Evolutionary conservation across 2,113 vertebrate genomes (phyloP), one percentile per base, ranked within the genome.

Genomic region (Pachycephala philippinensis): DNA sequence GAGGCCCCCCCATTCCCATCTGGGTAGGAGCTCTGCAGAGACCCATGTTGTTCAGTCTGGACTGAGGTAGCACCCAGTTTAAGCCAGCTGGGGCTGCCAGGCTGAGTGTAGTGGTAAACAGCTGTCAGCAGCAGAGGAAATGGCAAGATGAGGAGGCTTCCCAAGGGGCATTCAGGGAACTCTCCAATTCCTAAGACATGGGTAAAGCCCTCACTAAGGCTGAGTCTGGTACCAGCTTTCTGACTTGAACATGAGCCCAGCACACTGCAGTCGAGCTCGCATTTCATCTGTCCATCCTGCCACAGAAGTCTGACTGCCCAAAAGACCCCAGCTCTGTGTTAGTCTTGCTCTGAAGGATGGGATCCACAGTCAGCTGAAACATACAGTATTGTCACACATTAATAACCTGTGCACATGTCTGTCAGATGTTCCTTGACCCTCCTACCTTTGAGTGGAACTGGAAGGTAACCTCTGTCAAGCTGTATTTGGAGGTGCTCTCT

Each of bases 1-100:
- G 98, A 98, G 57, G 99, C 99, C 5, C 98, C 99, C 12, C 94
- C 98, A 11, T 99, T 99, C 90, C 99, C 99, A 8, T 96, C 98
- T 10, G 99, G 99, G 99, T 99, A 98, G 98, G 93, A 91, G 9
- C 65, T 76, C 40, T 47, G 37, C 20, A 54, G 80, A 79, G 14
- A 39, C 27, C 40, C 33, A 47, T 27, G 7, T 40, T 26, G 21
- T 72, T 76, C 22, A 35, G 52, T 45, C 42, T 65, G 28, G 31
- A 40, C 52, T 66, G 81, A 82, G 35, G 42, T 1, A 54, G 56
- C 33, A 40, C 30, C 31, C 45, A 13, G 37, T 78, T 91, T 49
- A 59, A 60, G n/a, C 31, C 65, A 83, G 11, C 18, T 30, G 14
- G 15, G 28, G 53, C 65, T 69, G 40, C 56, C 39, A 63, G 35